Evolutionary conservation across 1,140 invertebrate genomes (phyloP), one percentile per base, ranked within the genome.

Genomic region (Cephus cinctus): DNA sequence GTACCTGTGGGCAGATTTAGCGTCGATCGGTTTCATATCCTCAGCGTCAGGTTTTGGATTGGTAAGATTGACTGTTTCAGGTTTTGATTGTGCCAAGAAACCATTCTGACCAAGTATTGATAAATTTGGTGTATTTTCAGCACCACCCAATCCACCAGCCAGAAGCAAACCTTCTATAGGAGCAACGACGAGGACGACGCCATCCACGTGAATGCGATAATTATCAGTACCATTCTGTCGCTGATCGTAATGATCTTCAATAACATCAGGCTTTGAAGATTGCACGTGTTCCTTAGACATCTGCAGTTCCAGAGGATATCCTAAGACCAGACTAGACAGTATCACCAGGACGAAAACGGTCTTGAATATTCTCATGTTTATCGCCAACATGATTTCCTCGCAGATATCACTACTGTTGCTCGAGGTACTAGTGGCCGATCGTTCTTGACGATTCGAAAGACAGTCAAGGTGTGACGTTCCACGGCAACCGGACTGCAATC

Each of bases 191-290:
- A 88, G 60, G 5, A 85, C 76, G 2, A 87, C 67, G 6, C 83
- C 85, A 48, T 85, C 81, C 15, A 88, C 74, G 58, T 83, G 80
- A 4, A 88, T 71, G 15, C 83, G 67, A 47, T 82, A 81, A 69
- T 88, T 88, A 52, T 86, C 84, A 0, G 80, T 79, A 1, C 85
- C 86, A 52, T 87, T 87, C 65, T 88, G 86, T 19, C 85, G 65
- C 59, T 87, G 84, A 67, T 88, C 85, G 62, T 81, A 85, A 45
- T 76, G 72, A 40, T 67, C 62, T 5, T 65, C 59, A 4, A 40
- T 6, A n/a, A n/a, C n/a, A n/a, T n/a, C n/a, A 8, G 25, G 25
- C 25, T 27, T 27, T n/a, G 25, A 27, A 27, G 25, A 27, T n/a
- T 27, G 25, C n/a, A 8, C 25, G 6, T n/a, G 6, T 6, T 8